Evolutionary conservation across 2,113 vertebrate species (phyloP).

Genomic region (Ptyas mucosa): DNA sequence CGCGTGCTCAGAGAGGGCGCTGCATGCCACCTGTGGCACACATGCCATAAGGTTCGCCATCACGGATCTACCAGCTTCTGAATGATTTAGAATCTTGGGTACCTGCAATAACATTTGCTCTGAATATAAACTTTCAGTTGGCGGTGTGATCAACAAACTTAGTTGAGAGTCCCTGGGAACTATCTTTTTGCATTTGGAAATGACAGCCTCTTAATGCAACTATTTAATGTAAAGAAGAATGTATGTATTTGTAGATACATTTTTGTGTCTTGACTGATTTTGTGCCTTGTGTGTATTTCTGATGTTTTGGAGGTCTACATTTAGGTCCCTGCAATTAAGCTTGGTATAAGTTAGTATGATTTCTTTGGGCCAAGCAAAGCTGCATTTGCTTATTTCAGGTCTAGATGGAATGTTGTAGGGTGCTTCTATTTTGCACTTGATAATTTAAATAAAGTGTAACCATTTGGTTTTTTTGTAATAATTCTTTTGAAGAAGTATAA

Average conservation of each 20-base stretch:
- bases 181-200: slow-evolving; percentile 46
- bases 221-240: slow-evolving; percentile 66
- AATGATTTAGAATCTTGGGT: background rate
- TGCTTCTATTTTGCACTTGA: slow-evolving; percentile 70
- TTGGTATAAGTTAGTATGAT: slow-evolving; percentile 10
- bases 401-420: slow-evolving; percentile 43
- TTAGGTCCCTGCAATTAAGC: slow-evolving; percentile 1
- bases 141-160: background rate
- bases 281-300: slow-evolving; percentile 54
- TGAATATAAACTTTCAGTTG: background rate
- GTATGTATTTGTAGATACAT: slow-evolving; percentile 51
- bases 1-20: too few relatives aligned
- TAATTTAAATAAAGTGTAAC: slow-evolving; percentile 57
- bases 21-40: too few relatives aligned
- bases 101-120: background rate
- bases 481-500: slow-evolving; percentile 51
- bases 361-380: slow-evolving; percentile 18
- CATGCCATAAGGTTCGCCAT: too few relatives aligned
- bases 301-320: slow-evolving; percentile 7
- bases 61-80: background rate
- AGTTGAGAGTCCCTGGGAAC: slow-evolving; percentile 26
- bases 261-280: slow-evolving; percentile 61
- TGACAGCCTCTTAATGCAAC: slow-evolving; percentile 29
- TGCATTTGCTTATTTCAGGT: slow-evolving; percentile 16
- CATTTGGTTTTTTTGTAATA: slow-evolving; percentile 46